Evolutionary conservation across 2,113 vertebrate genomes (phyloP).

Genomic region (Tyrannus savana): DNA sequence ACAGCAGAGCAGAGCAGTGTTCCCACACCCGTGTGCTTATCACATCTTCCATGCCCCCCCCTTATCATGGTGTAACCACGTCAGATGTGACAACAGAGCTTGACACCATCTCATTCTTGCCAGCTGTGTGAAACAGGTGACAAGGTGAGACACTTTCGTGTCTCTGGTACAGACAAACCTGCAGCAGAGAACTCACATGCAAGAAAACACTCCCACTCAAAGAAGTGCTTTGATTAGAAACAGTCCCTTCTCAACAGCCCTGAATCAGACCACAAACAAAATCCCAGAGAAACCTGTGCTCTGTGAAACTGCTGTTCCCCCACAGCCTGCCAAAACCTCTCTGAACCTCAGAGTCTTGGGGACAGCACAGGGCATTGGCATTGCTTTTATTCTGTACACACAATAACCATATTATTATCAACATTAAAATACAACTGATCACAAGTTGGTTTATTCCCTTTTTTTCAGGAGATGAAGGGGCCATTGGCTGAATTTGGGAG

Average conservation of each 20-base stretch:
- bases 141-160: neutral
- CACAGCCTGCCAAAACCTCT: neutral
- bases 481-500: slow-evolving; percentile 85
- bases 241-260: neutral
- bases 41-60: neutral
- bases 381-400: neutral
- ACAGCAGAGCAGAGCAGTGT: neutral
- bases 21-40: neutral
- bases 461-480: slow-evolving; percentile 78
- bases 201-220: accelerated
- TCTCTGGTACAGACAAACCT: neutral
- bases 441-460: neutral
- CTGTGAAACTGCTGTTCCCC: neutral
- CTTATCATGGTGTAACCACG: accelerated
- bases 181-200: neutral
- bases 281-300: accelerated
- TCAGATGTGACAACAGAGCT: neutral
- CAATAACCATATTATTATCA: neutral
- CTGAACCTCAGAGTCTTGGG: neutral
- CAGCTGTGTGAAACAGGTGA: accelerated
- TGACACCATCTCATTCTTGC: neutral
- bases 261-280: neutral
- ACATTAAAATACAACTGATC: neutral
- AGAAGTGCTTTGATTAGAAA: neutral
- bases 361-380: neutral